Conservation (phyloP, 2,888 invertebrate species). For the Coecobrya sp. region DNA sequence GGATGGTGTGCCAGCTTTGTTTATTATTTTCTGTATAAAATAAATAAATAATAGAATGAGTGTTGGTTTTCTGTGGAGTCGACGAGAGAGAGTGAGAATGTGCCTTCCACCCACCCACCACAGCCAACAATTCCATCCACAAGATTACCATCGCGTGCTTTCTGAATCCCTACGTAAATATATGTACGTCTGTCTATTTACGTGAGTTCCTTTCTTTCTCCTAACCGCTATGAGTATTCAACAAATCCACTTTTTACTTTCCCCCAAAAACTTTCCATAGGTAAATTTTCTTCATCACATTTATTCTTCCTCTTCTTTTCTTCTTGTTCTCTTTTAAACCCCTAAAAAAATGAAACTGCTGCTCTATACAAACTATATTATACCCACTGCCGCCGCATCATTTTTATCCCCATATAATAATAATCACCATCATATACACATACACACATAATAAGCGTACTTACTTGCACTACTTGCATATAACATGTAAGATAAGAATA, state of each 20-base stretch:
- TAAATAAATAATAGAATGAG: background rate
- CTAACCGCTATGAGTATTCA: background rate
- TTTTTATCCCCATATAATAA: too few species aligned
- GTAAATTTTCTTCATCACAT: constrained; percentile 32
- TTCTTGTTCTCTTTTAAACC: too few species aligned
- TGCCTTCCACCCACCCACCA: background rate
- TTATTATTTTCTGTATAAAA: constrained; percentile 26
- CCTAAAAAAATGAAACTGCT: too few species aligned
- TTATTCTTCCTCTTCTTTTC: background rate
- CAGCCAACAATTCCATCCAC: too few species aligned
- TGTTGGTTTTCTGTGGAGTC: background rate
- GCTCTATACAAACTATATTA: too few species aligned
- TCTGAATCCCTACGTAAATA: too few species aligned
- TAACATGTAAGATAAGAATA: background rate
- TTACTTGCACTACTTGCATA: background rate
- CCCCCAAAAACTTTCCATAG: constrained; percentile 2
- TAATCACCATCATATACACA: too few species aligned
- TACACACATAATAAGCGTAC: too few species aligned
- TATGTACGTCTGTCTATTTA: background rate
- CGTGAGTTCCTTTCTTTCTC: background rate
- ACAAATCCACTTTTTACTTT: background rate
- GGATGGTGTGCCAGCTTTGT: background rate
- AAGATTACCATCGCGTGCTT: background rate
- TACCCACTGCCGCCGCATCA: too few species aligned
- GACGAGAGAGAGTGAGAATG: background rate